These are phyloP conservation scores for Drosophila atripex DNA, from an alignment of 2,888 invertebrate species.

Conservation along the genomic window DNA sequence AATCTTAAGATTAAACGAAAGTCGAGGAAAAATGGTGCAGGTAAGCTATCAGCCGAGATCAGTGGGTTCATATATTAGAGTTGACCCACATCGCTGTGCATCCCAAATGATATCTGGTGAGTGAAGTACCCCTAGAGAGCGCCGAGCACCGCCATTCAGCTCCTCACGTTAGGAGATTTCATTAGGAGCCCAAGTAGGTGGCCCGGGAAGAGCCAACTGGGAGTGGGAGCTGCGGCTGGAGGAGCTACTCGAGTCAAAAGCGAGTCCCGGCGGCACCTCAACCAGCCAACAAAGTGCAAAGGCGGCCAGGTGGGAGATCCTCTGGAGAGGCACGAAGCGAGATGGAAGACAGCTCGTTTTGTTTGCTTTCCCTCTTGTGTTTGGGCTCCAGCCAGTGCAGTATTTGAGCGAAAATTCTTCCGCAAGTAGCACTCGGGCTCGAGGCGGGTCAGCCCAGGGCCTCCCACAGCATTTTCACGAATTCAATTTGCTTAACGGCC, in stretches of 20 bases:
- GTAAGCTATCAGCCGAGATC: too few species aligned
- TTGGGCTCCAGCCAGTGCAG: conserved; percentile 13
- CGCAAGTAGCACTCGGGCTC: conserved; percentile 10
- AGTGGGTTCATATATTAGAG: too few species aligned
- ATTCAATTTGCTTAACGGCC: conserved; percentile 37
- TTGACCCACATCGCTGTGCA: neutral
- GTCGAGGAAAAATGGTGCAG: too few species aligned
- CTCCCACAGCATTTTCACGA: conserved; percentile 12
- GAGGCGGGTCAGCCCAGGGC: conserved; percentile 13
- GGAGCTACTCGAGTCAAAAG: conserved; percentile 50
- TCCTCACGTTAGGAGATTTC: conserved; percentile 36
- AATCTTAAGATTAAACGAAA: neutral
- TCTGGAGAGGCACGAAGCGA: conserved; percentile 19
- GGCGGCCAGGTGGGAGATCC: conserved; percentile 47
- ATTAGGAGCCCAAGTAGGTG: conserved; percentile 44
- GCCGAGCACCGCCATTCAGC: too few species aligned
- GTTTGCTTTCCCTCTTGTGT: conserved; percentile 28
- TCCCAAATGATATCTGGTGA: neutral
- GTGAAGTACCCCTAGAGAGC: neutral
- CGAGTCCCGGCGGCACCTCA: conserved; percentile 40
- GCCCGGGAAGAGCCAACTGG: conserved; percentile 2
- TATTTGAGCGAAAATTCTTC: conserved; percentile 22
- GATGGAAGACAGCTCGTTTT: conserved; percentile 17
- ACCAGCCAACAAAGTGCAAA: conserved; percentile 51
- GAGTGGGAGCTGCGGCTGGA: conserved; percentile 2